Evolutionary conservation across 1,140 invertebrate species (phyloP).

Genomic region (Lucilia sericata): DNA sequence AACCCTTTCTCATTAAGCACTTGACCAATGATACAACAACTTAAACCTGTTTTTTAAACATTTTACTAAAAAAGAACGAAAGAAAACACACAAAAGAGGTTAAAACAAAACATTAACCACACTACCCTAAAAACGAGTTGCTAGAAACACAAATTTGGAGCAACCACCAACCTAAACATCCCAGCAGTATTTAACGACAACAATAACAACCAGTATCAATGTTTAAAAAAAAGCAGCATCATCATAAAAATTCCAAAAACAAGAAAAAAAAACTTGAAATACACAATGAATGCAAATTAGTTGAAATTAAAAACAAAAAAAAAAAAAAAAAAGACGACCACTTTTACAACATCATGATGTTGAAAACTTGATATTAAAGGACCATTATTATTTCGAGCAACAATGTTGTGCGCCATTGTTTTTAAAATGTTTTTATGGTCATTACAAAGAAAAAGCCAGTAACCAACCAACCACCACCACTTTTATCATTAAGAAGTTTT

Average conservation of each 20-base stretch:
- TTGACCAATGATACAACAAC: not conserved
- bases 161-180: not conserved
- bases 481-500: too few relatives aligned
- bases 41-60: not conserved
- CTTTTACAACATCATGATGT: not conserved
- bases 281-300: slow-evolving; percentile 35
- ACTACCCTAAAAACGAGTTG: not conserved
- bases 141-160: not conserved
- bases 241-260: not conserved
- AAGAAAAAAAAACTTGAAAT: slow-evolving; percentile 9
- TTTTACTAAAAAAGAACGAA: not conserved
- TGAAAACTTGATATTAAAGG: not conserved
- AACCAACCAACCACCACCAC: not conserved
- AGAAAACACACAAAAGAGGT: not conserved
- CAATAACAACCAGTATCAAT: not conserved
- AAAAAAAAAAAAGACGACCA: not conserved
- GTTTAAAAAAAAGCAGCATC: not conserved
- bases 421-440: not conserved
- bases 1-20: too few relatives aligned
- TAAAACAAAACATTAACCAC: not conserved
- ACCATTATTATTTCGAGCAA: not conserved
- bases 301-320: slow-evolving; percentile 30
- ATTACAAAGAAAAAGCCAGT: too few relatives aligned
- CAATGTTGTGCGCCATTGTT: slow-evolving; percentile 33
- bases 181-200: not conserved